Base-by-base conservation (phyloP, 1,140 invertebrate species). In the Penaeus vannamei region DNA sequence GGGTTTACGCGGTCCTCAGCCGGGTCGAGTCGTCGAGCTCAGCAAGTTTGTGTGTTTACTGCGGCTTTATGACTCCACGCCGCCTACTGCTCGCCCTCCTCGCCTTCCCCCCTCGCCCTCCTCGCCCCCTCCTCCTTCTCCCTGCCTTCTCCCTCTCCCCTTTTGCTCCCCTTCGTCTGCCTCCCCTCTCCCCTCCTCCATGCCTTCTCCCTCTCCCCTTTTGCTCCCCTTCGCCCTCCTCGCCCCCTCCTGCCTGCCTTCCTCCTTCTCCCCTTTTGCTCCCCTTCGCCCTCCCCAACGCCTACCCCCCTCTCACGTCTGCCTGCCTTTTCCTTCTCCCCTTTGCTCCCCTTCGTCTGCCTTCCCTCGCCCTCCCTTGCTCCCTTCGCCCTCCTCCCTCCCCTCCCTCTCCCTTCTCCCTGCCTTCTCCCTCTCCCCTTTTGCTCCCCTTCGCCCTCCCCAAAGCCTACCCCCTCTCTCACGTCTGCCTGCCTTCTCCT, bases 1-100 rank as follows among this genome's bases (percentile, higher is more conserved):
- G 83, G 32, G 20, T 66, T 84, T 66, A 84, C 61, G 62, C 64
- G 62, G 29, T 23, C 26, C 23, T 66, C 62, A 66, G 69, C 32
- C 83, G 83, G 23, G 14, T 1, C 19, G 64, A 66, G 61, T 10
- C 61, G 83, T 12, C 83, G 20, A 36, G 29, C 61, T 84, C 83
- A 84, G 83, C 83, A 60, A 29, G 83, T 84, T 84, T 22, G n/a
- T n/a, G 61, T 84, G 83, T 84, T 84, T 84, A 84, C 83, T 84
- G 62, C 83, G 19, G 19, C 83, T 60, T 84, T 76, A 72, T 85
- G 29, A 10, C 82, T 14, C 22, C 60, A 26, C 19, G 19, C 23
- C 17, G 53, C 82, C 61, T 36, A 62, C 81, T 61, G 59, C 36
- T 29, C 81, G 53, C 81, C 36, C 42, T 60, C 5, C 79, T 23